Evolutionary conservation across 2,888 invertebrate genomes (phyloP), one percentile per base, ranked within the genome.

Genomic region (Diachrysia chrysitis): DNA sequence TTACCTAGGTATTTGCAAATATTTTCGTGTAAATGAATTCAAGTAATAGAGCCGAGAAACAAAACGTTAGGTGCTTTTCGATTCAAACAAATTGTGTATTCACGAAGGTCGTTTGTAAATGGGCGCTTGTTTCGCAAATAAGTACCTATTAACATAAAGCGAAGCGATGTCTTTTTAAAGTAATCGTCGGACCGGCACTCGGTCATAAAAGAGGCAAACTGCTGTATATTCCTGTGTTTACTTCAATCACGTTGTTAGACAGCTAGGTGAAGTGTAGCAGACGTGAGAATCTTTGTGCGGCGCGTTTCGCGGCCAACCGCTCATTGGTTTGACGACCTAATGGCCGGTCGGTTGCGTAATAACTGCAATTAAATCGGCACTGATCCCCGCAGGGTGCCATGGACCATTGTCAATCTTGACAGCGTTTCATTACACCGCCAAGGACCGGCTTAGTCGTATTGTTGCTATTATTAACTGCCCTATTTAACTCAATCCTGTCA

Each of bases 281-380:
- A 84, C 86, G 84, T 86, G 86, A 85, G 86, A 86, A 85, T 67
- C 76, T 76, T 68, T 66, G 53, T 72, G 73, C 69, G 35, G n/a
- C 32, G 58, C 9, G 68, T 79, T 82, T 80, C 76, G 73, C 78
- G 78, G 78, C 67, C 63, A 78, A 87, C 78, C 81, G 78, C 73
- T 81, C 78, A 77, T 75, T 83, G 77, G 79, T 77, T 78, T 84
- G 86, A 85, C 85, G 84, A 87, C 79, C 85, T 89, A 90, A 90
- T 89, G 76, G 84, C 76, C 82, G 80, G 75, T 69, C 76, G 71
- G 83, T 87, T 86, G 83, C 84, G 86, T 90, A 93, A 93, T 92
- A 89, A 90, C 89, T 88, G 88, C 87, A 90, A 93, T 93, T 92
- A 90, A 85, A 86, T 87, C 78, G 81, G 76, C 77, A 82, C 79